These are phyloP conservation scores for Atherinosoma microstoma DNA, from an alignment of 2,797 vertebrate species.

Conservation along the genomic window DNA sequence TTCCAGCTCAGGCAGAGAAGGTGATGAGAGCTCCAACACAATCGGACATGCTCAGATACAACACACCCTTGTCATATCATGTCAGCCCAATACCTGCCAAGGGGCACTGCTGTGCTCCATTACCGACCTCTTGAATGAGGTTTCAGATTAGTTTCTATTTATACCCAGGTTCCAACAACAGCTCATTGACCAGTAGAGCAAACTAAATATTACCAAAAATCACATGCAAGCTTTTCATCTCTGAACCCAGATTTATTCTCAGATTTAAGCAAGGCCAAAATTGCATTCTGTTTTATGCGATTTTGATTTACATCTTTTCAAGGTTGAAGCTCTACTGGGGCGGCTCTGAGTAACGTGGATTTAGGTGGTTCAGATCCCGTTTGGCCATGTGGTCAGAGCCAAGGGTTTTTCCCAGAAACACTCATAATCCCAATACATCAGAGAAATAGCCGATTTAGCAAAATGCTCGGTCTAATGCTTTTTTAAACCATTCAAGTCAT, in stretches of 20 bases:
- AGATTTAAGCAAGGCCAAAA: background rate
- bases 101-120: conserved; percentile 50
- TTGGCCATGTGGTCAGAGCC: background rate
- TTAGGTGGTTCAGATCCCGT: too few species aligned
- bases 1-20: conserved; percentile 56
- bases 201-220: conserved; percentile 18
- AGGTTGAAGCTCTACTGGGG: too few species aligned
- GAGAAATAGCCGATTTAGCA: conserved; percentile 40
- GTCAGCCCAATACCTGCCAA: conserved; percentile 61
- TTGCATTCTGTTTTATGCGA: background rate
- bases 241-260: background rate
- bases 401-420: background rate
- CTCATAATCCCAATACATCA: background rate
- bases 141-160: conserved; percentile 66
- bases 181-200: conserved; percentile 31
- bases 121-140: conserved; percentile 58
- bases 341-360: too few species aligned
- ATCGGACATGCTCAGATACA: conserved; percentile 68
- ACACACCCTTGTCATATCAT: conserved; percentile 63
- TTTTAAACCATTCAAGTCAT: conserved; percentile 46
- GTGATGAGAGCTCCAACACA: conserved; percentile 63
- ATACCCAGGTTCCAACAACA: conserved; percentile 31
- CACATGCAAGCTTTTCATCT: conserved; percentile 6
- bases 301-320: too few species aligned
- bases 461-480: background rate